A percentile compares a stretch with the other conserved stretches of the same genome.
Conservation (phyloP, 2,113 vertebrate genomes). For the Sialia sialis region DNA sequence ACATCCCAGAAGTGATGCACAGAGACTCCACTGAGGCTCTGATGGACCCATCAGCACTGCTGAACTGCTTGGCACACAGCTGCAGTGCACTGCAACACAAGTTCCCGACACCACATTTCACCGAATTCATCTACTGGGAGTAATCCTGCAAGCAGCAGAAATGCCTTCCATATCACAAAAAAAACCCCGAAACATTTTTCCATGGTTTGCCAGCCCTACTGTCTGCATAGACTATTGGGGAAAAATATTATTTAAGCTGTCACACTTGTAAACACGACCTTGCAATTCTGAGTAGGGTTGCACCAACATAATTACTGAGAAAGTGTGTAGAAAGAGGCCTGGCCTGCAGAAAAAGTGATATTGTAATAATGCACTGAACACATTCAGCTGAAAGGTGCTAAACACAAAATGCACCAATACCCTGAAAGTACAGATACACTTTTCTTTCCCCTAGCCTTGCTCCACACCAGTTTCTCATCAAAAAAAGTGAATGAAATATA, state of each 20-base stretch:
- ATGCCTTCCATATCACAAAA: neutral
- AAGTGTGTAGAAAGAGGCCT: neutral
- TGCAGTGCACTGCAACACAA: neutral
- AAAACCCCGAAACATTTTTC: neutral
- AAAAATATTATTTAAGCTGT: neutral
- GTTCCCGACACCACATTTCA: rapidly evolving
- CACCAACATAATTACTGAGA: neutral
- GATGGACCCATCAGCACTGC: rapidly evolving
- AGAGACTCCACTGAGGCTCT: neutral
- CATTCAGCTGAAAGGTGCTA: neutral
- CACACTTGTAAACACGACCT: neutral
- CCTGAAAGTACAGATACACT: neutral
- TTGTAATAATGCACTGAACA: neutral
- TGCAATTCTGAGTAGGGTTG: neutral
- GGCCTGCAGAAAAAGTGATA: neutral
- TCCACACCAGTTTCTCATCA: neutral
- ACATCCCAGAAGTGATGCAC: neutral
- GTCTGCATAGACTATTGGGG: neutral
- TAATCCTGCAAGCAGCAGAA: neutral
- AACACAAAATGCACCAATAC: rapidly evolving
- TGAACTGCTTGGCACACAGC: neutral
- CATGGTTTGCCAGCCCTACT: neutral
- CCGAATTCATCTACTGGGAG: neutral
- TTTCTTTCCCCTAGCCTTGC: neutral
- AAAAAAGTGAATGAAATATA: neutral